These are phyloP conservation scores for Ophiothrix spiculata DNA, from an alignment of 35 echinoderm and acorn worm genomes.

Conservation along the genomic window DNA sequence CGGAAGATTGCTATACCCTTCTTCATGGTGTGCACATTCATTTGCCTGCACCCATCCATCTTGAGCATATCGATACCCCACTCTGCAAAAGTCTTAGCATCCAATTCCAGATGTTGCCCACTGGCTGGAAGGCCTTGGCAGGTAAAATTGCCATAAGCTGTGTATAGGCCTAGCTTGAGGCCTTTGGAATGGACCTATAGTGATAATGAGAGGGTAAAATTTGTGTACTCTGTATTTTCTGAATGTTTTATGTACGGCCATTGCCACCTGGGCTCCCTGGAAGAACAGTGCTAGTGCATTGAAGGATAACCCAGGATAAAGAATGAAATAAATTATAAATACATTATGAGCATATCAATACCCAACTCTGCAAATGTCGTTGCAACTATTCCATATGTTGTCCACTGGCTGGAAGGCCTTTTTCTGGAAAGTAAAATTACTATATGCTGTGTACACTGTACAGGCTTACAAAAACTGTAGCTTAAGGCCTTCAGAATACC, in stretches of 20 bases:
- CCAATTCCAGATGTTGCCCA: constrained; percentile 26
- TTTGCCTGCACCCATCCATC: constrained; percentile 45
- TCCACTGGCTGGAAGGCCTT: no score
- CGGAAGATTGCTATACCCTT: constrained; percentile 6
- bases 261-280: no score
- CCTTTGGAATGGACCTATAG: constrained; percentile 36
- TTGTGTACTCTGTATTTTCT: no score
- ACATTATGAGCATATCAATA: constrained; percentile 48
- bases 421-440: no score
- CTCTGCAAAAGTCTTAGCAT: constrained; percentile 57
- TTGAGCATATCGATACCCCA: constrained; percentile 59
- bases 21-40: constrained; percentile 26
- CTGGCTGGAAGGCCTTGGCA: constrained; percentile 45
- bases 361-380: constrained; percentile 61
- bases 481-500: no score
- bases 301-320: not conserved
- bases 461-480: no score
- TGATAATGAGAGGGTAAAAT: not conserved
- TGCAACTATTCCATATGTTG: not conserved
- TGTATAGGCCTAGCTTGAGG: constrained; percentile 42
- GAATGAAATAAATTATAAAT: not conserved
- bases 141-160: constrained; percentile 36
- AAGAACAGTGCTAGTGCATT: no score
- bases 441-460: no score
- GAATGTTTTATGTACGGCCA: no score